Conservation (phyloP, 2,888 invertebrate species). For the Xestoiulus laeticollis region DNA sequence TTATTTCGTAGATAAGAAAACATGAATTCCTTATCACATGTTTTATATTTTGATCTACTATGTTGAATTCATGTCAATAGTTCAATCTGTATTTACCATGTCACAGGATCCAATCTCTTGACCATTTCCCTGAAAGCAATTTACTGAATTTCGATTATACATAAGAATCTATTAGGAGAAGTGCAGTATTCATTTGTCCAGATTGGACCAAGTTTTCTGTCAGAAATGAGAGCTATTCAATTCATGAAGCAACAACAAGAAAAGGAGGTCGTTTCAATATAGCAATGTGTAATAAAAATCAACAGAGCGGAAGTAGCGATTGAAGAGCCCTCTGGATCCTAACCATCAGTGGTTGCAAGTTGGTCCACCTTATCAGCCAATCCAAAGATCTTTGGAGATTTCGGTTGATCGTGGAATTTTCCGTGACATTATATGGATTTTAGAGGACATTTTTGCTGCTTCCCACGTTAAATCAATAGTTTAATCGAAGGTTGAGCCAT, state of each 20-base stretch:
- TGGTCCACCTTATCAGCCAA: not conserved
- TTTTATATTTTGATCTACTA: too few species aligned
- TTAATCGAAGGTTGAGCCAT: constrained; percentile 12
- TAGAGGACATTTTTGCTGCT: not conserved
- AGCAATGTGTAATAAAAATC: not conserved
- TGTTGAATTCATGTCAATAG: too few species aligned
- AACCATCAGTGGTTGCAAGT: not conserved
- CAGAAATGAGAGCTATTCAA: not conserved
- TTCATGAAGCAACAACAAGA: not conserved
- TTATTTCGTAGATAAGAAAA: too few species aligned
- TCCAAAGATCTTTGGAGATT: not conserved
- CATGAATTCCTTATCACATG: too few species aligned
- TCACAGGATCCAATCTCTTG: too few species aligned
- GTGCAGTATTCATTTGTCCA: not conserved
- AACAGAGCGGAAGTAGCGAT: not conserved
- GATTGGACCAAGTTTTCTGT: not conserved
- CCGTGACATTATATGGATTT: not conserved
- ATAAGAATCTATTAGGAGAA: too few species aligned
- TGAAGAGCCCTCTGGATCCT: not conserved
- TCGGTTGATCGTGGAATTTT: not conserved
- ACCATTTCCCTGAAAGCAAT: too few species aligned
- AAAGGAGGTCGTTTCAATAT: not conserved
- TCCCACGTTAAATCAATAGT: constrained; percentile 26
- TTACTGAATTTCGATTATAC: too few species aligned
- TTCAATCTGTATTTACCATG: too few species aligned